Base-by-base conservation (phyloP, 2,888 invertebrate species). In the Heliconius charithonia region DNA sequence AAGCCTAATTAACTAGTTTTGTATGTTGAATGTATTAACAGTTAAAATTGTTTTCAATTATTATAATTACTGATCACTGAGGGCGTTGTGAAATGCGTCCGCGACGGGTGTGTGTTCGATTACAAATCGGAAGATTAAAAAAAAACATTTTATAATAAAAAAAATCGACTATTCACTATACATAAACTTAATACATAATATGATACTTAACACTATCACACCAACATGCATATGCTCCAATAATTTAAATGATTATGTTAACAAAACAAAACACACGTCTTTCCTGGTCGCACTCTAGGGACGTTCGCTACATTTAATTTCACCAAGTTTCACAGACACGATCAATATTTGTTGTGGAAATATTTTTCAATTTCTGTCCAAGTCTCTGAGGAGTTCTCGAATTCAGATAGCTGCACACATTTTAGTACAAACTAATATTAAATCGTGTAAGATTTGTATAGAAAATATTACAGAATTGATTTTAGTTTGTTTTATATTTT, bases 281-380 rank as follows among this genome's bases (percentile, higher is more conserved):
- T 72, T 7, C 63, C 45, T 41, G 45, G 37, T 41, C 63, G 27
- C 16, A 22, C 63, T 63, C 41, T 9, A 25, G 74, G 74, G 74
- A 74, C 62, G 45, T 22, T 65, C 22, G 74, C 41, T 45, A 27
- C 62, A 74, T 74, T 74, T 74, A 74, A 63, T 63, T 74, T 22
- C 25, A 45, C 74, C 62, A 63, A 45, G 74, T 74, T 74, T 74
- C 74, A 65, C 27, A 65, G 74, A 74, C 63, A 74, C 62, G 74
- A 74, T 74, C 75, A 75, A 75, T 75, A 75, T 75, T 75, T 75
- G 75, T 75, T 32, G 56, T 51, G 7, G 56, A 75, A 67, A 67
- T 75, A 75, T 75, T 75, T 75, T 75, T 66, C 75, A 75, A 75
- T 75, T 51, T 56, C 41, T 75, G n/a, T 66, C 37, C 66, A 12